Evolutionary conservation across 2,888 invertebrate genomes (phyloP).

Genomic region (Lasioglossum villosulum): DNA sequence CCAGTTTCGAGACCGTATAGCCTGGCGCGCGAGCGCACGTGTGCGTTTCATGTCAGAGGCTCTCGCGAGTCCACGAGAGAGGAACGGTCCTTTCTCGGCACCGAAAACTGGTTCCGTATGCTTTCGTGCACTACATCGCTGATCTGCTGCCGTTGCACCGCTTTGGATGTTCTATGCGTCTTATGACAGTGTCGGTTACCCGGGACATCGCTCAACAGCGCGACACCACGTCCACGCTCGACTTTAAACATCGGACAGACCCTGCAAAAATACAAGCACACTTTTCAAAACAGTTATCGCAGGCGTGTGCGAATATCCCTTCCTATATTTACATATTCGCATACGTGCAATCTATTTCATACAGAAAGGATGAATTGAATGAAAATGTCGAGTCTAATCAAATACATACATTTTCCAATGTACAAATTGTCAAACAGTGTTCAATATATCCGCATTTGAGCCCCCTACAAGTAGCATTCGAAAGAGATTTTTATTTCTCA

Average conservation of each 20-base stretch:
- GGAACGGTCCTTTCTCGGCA: slow-evolving; percentile 63
- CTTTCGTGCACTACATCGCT: slow-evolving; percentile 65
- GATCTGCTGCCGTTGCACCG: slow-evolving; percentile 16
- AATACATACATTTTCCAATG: neutral
- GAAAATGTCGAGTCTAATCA: neutral
- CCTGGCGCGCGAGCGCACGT: slow-evolving; percentile 45
- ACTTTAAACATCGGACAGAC: neutral
- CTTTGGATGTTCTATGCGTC: slow-evolving; percentile 51
- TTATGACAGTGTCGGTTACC: slow-evolving; percentile 1
- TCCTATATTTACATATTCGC: neutral
- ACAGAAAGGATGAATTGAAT: neutral
- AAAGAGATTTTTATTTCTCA: neutral
- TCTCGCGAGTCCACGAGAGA: slow-evolving; percentile 52
- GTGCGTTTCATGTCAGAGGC: slow-evolving; percentile 50
- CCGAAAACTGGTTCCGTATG: slow-evolving; percentile 72
- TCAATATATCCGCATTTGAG: neutral
- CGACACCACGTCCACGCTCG: neutral
- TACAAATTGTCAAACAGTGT: neutral
- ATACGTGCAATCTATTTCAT: neutral
- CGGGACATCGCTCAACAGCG: neutral
- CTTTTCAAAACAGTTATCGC: too few relatives aligned
- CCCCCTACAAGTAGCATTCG: neutral
- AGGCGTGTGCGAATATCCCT: neutral
- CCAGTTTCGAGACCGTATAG: slow-evolving; percentile 40
- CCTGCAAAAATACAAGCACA: too few relatives aligned